Evolutionary conservation across 2,113 vertebrate genomes (phyloP), one percentile per base, ranked within the genome.

Genomic region (Pampusana beccarii): DNA sequence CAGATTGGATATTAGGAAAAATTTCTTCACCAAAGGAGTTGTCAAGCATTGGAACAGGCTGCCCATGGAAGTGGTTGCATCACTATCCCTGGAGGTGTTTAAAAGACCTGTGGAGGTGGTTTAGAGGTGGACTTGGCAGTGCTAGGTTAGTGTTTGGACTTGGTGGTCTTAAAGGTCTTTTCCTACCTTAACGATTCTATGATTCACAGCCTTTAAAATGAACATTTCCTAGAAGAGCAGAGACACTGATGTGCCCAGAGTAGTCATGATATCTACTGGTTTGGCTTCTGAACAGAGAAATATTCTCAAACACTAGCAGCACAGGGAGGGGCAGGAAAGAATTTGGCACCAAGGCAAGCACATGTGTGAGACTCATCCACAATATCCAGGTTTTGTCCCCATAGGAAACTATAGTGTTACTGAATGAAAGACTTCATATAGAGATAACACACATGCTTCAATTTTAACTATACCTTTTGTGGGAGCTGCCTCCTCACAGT

Each of bases 331-430:
- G 16, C 40, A 84, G 24, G 56, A 64, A 95, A 67, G 29, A 36
- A 75, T 48, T 36, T 94, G 91, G 93, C 86, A 65, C 19, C 0
- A 2, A 54, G 42, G 80, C 80, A 93, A 92, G 70, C 61, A 91
- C 80, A 48, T 75, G 53, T 72, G 88, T 42, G 57, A 94, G 53
- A 71, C 38, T 75, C 88, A 90, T 88, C 65, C 57, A 57, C 92
- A 80, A 61, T 53, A 92, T 90, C 92, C 93, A 94, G 77, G 91
- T 28, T 95, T 97, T 90, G 88, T 93, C 66, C 79, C 44, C 2
- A 1, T 33, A 86, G 79, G 82, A 73, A 91, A 69, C 67, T 50
- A 62, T 38, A 80, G 29, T 8, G 0, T 46, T 77, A 44, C 36
- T 48, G 71, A 85, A 80, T 57, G 38, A 65, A 86, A 92, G 60